Percentiles rank a stretch among this genome's conserved stretches.
Evolutionary conservation across 2,797 vertebrate species (phyloP).

Genomic region (Salarias fasciatus): DNA sequence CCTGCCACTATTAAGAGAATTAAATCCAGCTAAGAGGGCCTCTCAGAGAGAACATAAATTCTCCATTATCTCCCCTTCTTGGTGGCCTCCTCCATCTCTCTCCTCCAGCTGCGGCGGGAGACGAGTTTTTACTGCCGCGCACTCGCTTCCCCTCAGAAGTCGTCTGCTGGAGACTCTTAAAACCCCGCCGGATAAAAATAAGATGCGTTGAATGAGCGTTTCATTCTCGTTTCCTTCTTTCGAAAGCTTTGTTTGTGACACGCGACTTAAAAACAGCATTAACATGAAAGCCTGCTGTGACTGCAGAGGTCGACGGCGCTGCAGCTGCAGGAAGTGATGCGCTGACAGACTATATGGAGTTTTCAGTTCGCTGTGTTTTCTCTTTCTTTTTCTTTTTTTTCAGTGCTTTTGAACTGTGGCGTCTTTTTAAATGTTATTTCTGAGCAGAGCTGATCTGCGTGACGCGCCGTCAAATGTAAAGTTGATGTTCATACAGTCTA

Average conservation of each 20-base stretch:
- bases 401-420: slow-evolving; percentile 9
- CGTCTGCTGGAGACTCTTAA: slow-evolving; percentile 54
- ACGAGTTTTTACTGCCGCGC: slow-evolving; percentile 53
- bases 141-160: slow-evolving; percentile 45
- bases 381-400: slow-evolving; percentile 14
- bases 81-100: slow-evolving; percentile 59
- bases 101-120: slow-evolving; percentile 50
- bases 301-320: slow-evolving; percentile 34
- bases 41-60: slow-evolving; percentile 75
- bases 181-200: slow-evolving; percentile 44
- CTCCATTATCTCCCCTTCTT: slow-evolving; percentile 74
- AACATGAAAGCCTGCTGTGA: slow-evolving; percentile 48
- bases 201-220: slow-evolving; percentile 40
- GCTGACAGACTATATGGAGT: slow-evolving; percentile 24
- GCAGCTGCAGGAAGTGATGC: slow-evolving; percentile 46
- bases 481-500: not conserved
- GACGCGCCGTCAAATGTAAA: slow-evolving; percentile 7
- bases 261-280: slow-evolving; percentile 41
- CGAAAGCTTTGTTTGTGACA: slow-evolving; percentile 63
- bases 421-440: slow-evolving; percentile 8
- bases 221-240: slow-evolving; percentile 15
- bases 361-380: slow-evolving; percentile 10
- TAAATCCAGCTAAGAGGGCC: slow-evolving; percentile 71
- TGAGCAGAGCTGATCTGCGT: slow-evolving; percentile 10
- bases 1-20: slow-evolving; percentile 76